Conservation (phyloP, 1,140 invertebrate species). For the Cardiocondyla obscurior region DNA sequence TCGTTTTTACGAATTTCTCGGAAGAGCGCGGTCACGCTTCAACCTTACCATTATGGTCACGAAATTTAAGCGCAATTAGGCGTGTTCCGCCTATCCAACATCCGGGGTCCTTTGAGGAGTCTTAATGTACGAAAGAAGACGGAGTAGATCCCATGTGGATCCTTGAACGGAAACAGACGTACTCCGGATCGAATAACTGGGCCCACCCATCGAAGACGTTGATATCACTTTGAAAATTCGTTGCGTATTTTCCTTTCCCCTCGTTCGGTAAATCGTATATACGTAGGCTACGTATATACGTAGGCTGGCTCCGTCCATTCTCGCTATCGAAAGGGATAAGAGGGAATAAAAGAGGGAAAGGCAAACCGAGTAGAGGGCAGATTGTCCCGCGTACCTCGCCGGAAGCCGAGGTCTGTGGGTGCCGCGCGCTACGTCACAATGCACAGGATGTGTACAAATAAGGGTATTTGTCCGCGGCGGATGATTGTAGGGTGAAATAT, state of each 20-base stretch:
- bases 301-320: slow-evolving; percentile 48
- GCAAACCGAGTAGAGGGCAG: slow-evolving; percentile 20
- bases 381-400: slow-evolving; percentile 33
- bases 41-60: background rate
- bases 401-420: slow-evolving; percentile 69
- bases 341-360: slow-evolving; percentile 48
- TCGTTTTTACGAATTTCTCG: background rate
- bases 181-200: background rate
- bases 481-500: slow-evolving; percentile 81
- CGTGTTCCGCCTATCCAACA: slow-evolving; percentile 43
- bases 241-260: background rate
- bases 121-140: background rate
- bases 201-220: slow-evolving; percentile 8
- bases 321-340: background rate
- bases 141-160: background rate
- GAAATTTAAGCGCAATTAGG: slow-evolving; percentile 58
- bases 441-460: slow-evolving; percentile 85
- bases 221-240: slow-evolving; percentile 17
- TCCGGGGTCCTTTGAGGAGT: background rate
- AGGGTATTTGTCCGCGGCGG: slow-evolving; percentile 81
- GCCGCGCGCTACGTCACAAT: slow-evolving; percentile 76
- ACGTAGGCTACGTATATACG: too few species aligned
- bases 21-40: background rate
- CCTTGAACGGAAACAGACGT: slow-evolving; percentile 1
- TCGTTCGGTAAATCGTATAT: slow-evolving; percentile 52